These are phyloP conservation scores for Pagetopsis macropterus DNA, from an alignment of 2,797 vertebrate genomes.

Conservation along the genomic window DNA sequence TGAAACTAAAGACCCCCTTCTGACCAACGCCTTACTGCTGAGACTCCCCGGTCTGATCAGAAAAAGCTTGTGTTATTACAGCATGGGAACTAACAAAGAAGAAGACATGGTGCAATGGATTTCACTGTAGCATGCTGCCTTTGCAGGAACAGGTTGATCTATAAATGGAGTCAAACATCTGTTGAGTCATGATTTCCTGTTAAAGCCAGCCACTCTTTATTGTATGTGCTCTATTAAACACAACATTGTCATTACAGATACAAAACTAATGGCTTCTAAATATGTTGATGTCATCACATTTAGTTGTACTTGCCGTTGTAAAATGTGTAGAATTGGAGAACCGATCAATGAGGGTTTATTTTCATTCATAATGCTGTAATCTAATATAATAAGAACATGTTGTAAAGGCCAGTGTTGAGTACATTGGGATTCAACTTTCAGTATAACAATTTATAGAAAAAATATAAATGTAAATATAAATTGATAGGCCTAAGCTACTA, in stretches of 20 bases:
- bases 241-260: slow-evolving; percentile 32
- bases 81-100: slow-evolving; percentile 53
- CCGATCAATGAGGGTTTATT: slow-evolving; percentile 5
- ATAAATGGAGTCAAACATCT: slow-evolving; percentile 59
- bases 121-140: slow-evolving; percentile 41
- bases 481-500: too few relatives aligned
- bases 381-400: slow-evolving; percentile 7
- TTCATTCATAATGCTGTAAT: neutral
- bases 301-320: slow-evolving; percentile 18
- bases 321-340: slow-evolving; percentile 16
- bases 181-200: slow-evolving; percentile 34
- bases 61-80: slow-evolving; percentile 32
- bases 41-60: slow-evolving; percentile 44
- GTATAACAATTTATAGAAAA: too few relatives aligned
- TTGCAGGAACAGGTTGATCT: slow-evolving; percentile 58
- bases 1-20: slow-evolving; percentile 77
- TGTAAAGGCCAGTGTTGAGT: neutral
- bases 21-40: slow-evolving; percentile 52
- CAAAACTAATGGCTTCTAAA: slow-evolving; percentile 60
- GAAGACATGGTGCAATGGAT: slow-evolving; percentile 39
- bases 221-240: slow-evolving; percentile 30
- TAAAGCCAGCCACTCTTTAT: slow-evolving; percentile 30
- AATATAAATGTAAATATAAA: too few relatives aligned
- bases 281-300: slow-evolving; percentile 18
- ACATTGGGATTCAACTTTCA: too few relatives aligned